A percentile compares a stretch with the other conserved stretches of the same genome.
phyloP scores from a whole-genome alignment of 1,140 invertebrate genomes.

The Lineus longissimus region DNA sequence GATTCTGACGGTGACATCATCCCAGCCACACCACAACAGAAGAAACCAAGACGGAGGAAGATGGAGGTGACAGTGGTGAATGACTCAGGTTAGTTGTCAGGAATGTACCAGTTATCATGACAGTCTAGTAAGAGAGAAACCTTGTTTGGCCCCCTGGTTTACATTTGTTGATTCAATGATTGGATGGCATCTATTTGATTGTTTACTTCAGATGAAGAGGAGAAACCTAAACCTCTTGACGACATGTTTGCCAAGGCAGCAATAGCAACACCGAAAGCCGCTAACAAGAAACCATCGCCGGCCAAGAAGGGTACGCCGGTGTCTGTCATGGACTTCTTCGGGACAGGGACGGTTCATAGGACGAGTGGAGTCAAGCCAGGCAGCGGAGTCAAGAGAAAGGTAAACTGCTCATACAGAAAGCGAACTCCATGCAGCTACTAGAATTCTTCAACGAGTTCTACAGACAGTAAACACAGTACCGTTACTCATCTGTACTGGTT shows the following conservation, averaged over 20 bases:
- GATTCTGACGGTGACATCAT: slow-evolving; percentile 37
- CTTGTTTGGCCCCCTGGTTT: too few relatives aligned
- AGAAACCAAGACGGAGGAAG: slow-evolving; percentile 26
- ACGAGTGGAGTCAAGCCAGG: slow-evolving; percentile 29
- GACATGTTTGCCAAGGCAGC: slow-evolving; percentile 6
- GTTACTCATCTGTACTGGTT: too few relatives aligned
- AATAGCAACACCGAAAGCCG: neutral
- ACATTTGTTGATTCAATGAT: too few relatives aligned
- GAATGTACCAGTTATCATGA: too few relatives aligned
- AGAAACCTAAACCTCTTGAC: slow-evolving; percentile 2
- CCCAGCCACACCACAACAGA: slow-evolving; percentile 23
- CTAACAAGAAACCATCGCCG: neutral
- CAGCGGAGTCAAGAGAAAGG: slow-evolving; percentile 24
- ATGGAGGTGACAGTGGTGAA: slow-evolving; percentile 21
- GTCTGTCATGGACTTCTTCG: slow-evolving; percentile 40
- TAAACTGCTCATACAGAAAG: too few relatives aligned
- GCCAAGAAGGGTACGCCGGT: slow-evolving; percentile 22
- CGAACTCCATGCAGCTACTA: neutral
- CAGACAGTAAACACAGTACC: neutral
- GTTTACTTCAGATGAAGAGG: slow-evolving; percentile 3
- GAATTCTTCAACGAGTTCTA: neutral
- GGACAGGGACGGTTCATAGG: slow-evolving; percentile 26
- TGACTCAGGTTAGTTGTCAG: slow-evolving; percentile 32
- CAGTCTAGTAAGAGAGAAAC: too few relatives aligned
- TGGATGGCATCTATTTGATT: too few relatives aligned